Evolutionary conservation across 2,797 vertebrate genomes (phyloP), one percentile per base, ranked within the genome.

Genomic region (Sarcoramphus papa): DNA sequence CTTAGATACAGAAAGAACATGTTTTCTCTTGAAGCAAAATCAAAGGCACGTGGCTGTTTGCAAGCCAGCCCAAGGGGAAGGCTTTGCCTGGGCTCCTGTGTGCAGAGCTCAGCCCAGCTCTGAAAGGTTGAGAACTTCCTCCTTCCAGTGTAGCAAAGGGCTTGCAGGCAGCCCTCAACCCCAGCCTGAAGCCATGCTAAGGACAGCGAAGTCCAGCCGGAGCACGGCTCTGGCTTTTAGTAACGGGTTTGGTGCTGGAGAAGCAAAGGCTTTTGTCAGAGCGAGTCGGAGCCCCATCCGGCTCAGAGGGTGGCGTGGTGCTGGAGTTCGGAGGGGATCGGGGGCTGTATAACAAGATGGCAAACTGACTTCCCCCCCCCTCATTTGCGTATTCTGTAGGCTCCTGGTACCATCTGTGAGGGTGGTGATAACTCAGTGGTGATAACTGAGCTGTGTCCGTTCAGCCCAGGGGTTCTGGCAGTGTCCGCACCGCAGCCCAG

Each of bases 21-120:
- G 65, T 92, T 83, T 93, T 64, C 57, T 95, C 78, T 80, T 91
- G 91, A 91, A 95, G 67, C 22, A 47, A 33, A 90, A 90, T 62
- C 43, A 37, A 86, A 92, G 82, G 72, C 51, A 28, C 0, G 2
- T 0, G 0, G 56, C 45, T 67, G 24, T 64, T 73, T 35, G 40
- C 5, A 9, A 24, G 56, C 28, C 78, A 70, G 73, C 35, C 51
- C 35, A 14, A 30, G 54, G 64, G 41, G 22, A 51, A 57, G 30
- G 83, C 84, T 90, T 14, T 50, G 60, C 67, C 31, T 4, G 2
- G 15, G 62, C 47, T 67, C 25, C 48, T 62, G 60, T 20, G 37
- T 25, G 45, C 70, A 57, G 67, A 64, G 57, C 33, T 76, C 60
- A 78, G 73, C 69, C 47, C 37, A 23, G 68, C 48, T 83, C 68